Conservation (phyloP, 2,888 invertebrate genomes). For the Nephrotoma appendiculata region DNA sequence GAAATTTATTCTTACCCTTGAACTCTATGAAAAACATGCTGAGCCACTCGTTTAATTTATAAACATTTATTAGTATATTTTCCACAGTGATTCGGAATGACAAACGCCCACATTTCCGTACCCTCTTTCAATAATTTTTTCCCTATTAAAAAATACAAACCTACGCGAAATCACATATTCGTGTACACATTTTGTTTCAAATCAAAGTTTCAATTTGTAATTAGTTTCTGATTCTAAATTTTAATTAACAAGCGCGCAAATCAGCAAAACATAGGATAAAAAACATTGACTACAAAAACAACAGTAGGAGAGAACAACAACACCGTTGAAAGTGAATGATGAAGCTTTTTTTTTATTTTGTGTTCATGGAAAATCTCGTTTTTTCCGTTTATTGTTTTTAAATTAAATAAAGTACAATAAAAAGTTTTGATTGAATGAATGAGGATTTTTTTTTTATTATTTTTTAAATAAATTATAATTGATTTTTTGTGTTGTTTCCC, state of each 20-base stretch:
- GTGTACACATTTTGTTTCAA: not conserved
- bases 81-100: not conserved
- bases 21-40: too few relatives aligned
- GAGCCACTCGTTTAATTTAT: not conserved
- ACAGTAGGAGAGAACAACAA: not conserved
- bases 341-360: not conserved
- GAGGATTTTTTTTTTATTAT: not conserved
- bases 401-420: not conserved
- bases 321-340: not conserved
- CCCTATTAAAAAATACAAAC: not conserved
- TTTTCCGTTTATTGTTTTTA: not conserved
- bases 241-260: not conserved
- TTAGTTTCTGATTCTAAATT: not conserved
- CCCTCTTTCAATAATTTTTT: not conserved
- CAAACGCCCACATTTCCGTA: not conserved
- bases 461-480: not conserved
- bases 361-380: not conserved
- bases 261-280: not conserved
- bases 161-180: not conserved
- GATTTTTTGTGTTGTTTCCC: not conserved
- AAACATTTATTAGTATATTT: not conserved
- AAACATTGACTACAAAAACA: not conserved
- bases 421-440: not conserved
- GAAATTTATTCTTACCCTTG: too few relatives aligned
- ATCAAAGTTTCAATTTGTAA: not conserved